A percentile compares a stretch with the other conserved stretches of the same genome.
These are phyloP conservation scores for Drosophila sordidapex DNA, from an alignment of 2,888 invertebrate species.

Conservation along the genomic window DNA sequence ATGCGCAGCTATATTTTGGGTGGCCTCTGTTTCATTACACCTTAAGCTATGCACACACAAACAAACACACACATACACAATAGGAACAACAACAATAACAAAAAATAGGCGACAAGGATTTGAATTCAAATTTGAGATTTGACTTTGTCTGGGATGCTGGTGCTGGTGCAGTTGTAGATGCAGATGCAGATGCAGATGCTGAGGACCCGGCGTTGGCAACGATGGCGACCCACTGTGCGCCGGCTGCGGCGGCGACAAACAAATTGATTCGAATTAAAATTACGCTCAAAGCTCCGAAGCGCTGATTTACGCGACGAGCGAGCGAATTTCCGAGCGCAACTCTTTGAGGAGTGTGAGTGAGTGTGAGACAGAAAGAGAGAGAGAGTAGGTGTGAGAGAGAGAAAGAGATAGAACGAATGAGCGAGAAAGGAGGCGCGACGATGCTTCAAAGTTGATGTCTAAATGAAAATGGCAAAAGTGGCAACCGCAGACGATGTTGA, in stretches of 20 bases:
- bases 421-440: slow-evolving; percentile 32
- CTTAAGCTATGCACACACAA: not conserved
- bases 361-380: not conserved
- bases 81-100: slow-evolving; percentile 8
- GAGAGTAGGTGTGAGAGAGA: not conserved
- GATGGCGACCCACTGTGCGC: slow-evolving; percentile 63
- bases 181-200: slow-evolving; percentile 1
- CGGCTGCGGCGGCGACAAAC: slow-evolving; percentile 77
- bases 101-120: slow-evolving; percentile 2
- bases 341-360: not conserved
- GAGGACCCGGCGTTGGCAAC: slow-evolving; percentile 30
- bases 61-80: slow-evolving; percentile 7
- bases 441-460: slow-evolving; percentile 60
- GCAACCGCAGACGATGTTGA: slow-evolving; percentile 86
- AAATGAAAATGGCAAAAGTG: slow-evolving; percentile 70
- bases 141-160: slow-evolving; percentile 10
- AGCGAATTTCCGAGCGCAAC: not conserved
- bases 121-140: not conserved
- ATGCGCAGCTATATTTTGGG: slow-evolving; percentile 2
- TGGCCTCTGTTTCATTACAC: slow-evolving; percentile 51
- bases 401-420: not conserved
- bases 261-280: slow-evolving; percentile 79
- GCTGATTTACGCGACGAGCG: slow-evolving; percentile 60
- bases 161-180: not conserved
- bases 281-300: slow-evolving; percentile 59